Conservation (phyloP, 2,888 invertebrate genomes). For the Meandrusa payeni region DNA sequence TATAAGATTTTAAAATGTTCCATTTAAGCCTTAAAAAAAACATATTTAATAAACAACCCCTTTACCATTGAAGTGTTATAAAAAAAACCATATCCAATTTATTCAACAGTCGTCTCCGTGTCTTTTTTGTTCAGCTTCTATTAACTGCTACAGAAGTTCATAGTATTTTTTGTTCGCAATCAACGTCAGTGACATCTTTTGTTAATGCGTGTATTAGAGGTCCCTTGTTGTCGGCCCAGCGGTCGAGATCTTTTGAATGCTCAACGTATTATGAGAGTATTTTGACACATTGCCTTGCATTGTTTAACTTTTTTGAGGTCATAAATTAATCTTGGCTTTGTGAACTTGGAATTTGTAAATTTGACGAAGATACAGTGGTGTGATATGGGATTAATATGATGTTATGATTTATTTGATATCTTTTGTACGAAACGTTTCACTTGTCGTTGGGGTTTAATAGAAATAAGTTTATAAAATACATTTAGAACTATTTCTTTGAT, state of each 20-base stretch:
- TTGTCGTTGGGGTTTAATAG: background rate
- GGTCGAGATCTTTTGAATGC: slow-evolving; percentile 34
- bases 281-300: slow-evolving; percentile 74
- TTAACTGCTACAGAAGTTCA: slow-evolving; percentile 79
- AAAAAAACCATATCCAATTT: slow-evolving; percentile 38
- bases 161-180: slow-evolving; percentile 60
- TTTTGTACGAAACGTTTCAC: slow-evolving; percentile 36
- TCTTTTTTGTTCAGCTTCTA: slow-evolving; percentile 54
- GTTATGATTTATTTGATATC: slow-evolving; percentile 60
- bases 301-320: slow-evolving; percentile 63
- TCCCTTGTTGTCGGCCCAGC: slow-evolving; percentile 37
- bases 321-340: slow-evolving; percentile 61
- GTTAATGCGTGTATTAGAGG: slow-evolving; percentile 37
- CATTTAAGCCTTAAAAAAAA: too few species aligned
- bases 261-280: slow-evolving; percentile 67
- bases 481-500: too few species aligned
- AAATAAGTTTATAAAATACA: too few species aligned
- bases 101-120: slow-evolving; percentile 47
- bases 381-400: slow-evolving; percentile 56
- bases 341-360: slow-evolving; percentile 38
- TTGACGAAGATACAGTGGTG: slow-evolving; percentile 62
- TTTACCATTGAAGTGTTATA: slow-evolving; percentile 1
- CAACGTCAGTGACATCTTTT: slow-evolving; percentile 36
- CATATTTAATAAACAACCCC: slow-evolving; percentile 7
- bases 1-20: too few species aligned